Evolutionary conservation across 2,888 invertebrate species (phyloP).

Genomic region (Luperina testacea): DNA sequence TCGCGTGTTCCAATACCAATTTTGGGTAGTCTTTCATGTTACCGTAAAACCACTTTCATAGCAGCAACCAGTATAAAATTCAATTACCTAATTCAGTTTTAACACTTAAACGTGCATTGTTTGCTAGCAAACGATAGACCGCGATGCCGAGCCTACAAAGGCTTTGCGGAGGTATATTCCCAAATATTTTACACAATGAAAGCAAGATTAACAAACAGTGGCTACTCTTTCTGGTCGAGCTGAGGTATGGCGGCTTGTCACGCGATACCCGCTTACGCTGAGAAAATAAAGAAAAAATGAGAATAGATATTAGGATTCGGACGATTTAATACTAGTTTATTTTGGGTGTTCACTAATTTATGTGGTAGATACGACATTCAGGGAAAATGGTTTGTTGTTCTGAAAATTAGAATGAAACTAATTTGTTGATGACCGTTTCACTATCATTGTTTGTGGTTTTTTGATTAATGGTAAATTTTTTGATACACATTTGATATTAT

Average conservation of each 20-base stretch:
- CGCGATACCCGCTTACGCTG: slow-evolving; percentile 77
- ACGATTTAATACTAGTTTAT: slow-evolving; percentile 65
- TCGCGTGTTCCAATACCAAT: slow-evolving; percentile 47
- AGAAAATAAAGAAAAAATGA: slow-evolving; percentile 67
- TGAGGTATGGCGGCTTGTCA: slow-evolving; percentile 82
- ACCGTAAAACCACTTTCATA: slow-evolving; percentile 53
- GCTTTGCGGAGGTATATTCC: slow-evolving; percentile 69
- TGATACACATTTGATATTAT: slow-evolving; percentile 5
- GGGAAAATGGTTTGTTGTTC: slow-evolving; percentile 44
- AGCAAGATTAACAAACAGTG: slow-evolving; percentile 86
- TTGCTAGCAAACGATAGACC: slow-evolving; percentile 62
- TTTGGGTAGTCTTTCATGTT: slow-evolving; percentile 58
- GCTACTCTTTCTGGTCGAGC: slow-evolving; percentile 81
- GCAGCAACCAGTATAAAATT: slow-evolving; percentile 62
- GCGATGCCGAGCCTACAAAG: slow-evolving; percentile 66
- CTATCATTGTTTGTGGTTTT: slow-evolving; percentile 26
- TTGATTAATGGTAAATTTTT: slow-evolving; percentile 4
- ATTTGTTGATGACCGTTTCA: slow-evolving; percentile 31
- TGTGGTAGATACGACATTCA: slow-evolving; percentile 58
- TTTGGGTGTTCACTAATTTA: slow-evolving; percentile 62
- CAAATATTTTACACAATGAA: slow-evolving; percentile 85
- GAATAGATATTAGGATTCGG: slow-evolving; percentile 67
- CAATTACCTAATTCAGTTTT: slow-evolving; percentile 67
- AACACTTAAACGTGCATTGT: slow-evolving; percentile 68
- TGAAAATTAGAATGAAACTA: slow-evolving; percentile 41